Evolutionary conservation across 2,797 vertebrate species (phyloP).

Genomic region (Glossophaga mutica): DNA sequence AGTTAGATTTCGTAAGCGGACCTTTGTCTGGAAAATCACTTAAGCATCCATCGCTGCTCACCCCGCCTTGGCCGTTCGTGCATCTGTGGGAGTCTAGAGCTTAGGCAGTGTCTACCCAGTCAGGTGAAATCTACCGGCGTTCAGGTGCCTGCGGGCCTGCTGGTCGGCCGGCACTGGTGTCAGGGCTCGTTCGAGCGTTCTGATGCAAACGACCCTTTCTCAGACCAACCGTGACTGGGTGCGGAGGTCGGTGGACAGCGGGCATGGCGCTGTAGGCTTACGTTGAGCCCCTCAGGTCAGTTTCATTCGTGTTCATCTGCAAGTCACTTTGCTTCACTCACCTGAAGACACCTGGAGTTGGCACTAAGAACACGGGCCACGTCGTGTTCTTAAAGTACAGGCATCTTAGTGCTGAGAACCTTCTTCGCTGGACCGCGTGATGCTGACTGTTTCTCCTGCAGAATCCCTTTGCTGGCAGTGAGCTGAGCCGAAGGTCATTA

Average conservation of each 20-base stretch:
- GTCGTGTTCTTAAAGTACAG: neutral
- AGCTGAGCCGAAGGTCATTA: neutral
- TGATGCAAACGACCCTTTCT: slow-evolving; percentile 13
- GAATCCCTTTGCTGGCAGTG: neutral
- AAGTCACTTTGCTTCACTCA: neutral
- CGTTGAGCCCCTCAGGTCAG: neutral
- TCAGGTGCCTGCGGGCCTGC: slow-evolving; percentile 40
- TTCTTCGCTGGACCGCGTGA: rapidly evolving
- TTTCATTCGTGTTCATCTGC: neutral
- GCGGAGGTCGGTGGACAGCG: neutral
- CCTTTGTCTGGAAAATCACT: slow-evolving; percentile 5
- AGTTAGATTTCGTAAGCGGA: neutral
- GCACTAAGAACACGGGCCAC: neutral
- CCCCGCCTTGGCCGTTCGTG: neutral
- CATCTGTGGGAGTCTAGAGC: neutral
- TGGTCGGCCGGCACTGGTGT: neutral
- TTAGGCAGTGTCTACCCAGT: neutral
- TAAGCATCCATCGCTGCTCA: neutral
- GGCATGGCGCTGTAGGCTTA: neutral
- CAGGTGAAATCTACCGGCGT: neutral
- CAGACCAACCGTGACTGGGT: neutral
- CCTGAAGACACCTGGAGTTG: neutral
- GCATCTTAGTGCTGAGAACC: neutral
- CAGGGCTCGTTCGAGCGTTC: neutral
- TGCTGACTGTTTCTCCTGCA: neutral